A percentile compares a stretch with the other conserved stretches of the same genome.
Evolutionary conservation across 2,888 invertebrate species (phyloP).

Genomic region (Cordilura impudica): DNA sequence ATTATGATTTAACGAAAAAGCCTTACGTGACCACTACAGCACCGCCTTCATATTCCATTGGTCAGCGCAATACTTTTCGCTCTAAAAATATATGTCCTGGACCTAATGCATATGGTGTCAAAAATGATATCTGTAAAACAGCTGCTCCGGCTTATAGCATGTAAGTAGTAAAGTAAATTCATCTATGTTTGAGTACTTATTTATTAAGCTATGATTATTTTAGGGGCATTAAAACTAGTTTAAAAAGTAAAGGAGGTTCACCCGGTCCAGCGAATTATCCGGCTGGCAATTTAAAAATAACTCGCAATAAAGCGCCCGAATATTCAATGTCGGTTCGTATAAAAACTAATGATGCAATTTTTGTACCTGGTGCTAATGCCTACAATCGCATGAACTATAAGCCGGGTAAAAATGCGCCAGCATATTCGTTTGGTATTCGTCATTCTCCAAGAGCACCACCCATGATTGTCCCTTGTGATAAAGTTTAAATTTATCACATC

Average conservation of each 20-base stretch:
- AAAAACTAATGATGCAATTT: conserved; percentile 35
- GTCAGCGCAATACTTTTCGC: conserved; percentile 70
- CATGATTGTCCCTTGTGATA: conserved; percentile 75
- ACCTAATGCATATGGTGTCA: conserved; percentile 72
- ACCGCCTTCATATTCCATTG: conserved; percentile 80
- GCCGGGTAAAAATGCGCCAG: conserved; percentile 70
- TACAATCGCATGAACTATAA: conserved; percentile 72
- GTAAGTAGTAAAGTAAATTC: conserved; percentile 65
- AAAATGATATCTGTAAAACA: conserved; percentile 67
- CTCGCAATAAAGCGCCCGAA: conserved; percentile 67
- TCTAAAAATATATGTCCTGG: conserved; percentile 70
- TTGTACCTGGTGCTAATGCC: conserved; percentile 72
- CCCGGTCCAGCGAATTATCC: conserved; percentile 76
- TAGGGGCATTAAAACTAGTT: conserved; percentile 69
- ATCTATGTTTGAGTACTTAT: too few species aligned
- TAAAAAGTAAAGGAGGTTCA: conserved; percentile 64
- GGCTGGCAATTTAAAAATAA: conserved; percentile 66
- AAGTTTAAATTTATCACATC: conserved; percentile 65
- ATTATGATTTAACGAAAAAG: conserved; percentile 69
- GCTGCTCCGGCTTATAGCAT: conserved; percentile 72
- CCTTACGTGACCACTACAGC: conserved; percentile 68
- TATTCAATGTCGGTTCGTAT: conserved; percentile 69
- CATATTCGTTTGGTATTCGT: conserved; percentile 74
- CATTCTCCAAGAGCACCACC: conserved; percentile 74
- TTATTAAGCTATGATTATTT: not conserved